Base-by-base conservation (phyloP, 2,888 invertebrate species). In the Nephrotoma flavescens region DNA sequence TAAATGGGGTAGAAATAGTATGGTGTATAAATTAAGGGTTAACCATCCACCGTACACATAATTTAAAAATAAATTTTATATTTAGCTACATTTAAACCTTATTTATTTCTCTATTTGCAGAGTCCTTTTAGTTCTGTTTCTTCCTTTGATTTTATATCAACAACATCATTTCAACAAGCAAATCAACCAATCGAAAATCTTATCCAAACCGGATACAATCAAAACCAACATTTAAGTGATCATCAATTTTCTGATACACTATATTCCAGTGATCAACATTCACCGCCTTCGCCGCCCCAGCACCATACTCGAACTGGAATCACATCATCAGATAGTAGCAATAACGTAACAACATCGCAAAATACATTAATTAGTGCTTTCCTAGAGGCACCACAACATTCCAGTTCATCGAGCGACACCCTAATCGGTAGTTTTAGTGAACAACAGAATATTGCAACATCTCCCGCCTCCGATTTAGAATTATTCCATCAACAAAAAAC, bases 61-160 rank as follows among this genome's bases (percentile, higher is more conserved):
- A 31, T 71, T 71, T 71, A 71, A 31, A 19, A 1, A 71, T 15
- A 52, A 6, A 6, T 52, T 52, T 52, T 52, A 4, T 15, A 15
- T 52, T 52, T 15, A 71, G 9, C 71, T 71, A 71, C 52, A 57
- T 15, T 57, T n/a, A 42, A 31, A n/a, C 15, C 41, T 42, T 85
- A 6, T 85, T 42, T 42, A 2, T 9, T 85, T 85, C 12, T 84
- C 15, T 84, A 84, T 42, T 84, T 84, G 71, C 90, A 91, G 91
- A 91, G 89, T 91, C 90, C 91, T 89, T 92, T 91, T 89, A 90
- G 91, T 91, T 91, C 91, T 89, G 90, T 91, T 89, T 90, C 92
- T 90, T 90, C 92, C 89, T 91, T 91, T 88, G 91, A 91, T 89
- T 91, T 90, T 88, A 91, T 91, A 88, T 90, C 91, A 89, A 11